Evolutionary conservation across 2,888 invertebrate genomes (phyloP).

Genomic region (Bellardia bayeri): DNA sequence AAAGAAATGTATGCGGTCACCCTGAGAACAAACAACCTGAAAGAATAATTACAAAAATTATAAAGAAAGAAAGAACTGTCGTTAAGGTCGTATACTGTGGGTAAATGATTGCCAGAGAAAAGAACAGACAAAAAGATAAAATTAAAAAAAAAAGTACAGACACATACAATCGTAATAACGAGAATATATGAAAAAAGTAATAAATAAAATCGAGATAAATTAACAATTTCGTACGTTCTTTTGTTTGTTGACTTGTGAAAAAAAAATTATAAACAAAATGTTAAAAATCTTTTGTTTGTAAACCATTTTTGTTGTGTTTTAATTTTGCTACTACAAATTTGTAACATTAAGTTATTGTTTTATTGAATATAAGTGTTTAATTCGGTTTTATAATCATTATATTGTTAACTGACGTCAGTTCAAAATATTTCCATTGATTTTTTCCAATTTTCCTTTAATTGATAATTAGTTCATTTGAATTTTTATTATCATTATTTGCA

Average conservation of each 20-base stretch:
- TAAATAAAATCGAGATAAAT: constrained; percentile 51
- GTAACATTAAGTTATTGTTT: not conserved
- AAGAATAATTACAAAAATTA: constrained; percentile 29
- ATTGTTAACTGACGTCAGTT: constrained; percentile 28
- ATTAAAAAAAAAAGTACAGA: constrained; percentile 37
- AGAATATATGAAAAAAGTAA: constrained; percentile 38
- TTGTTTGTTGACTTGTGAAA: constrained; percentile 43
- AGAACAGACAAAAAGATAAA: constrained; percentile 38
- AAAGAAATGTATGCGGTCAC: constrained; percentile 34
- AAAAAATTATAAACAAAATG: constrained; percentile 34
- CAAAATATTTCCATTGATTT: constrained; percentile 15
- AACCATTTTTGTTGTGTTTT: not conserved
- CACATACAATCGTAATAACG: constrained; percentile 3
- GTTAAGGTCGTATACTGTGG: constrained; percentile 66
- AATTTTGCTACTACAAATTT: not conserved
- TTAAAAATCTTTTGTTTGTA: constrained; percentile 53
- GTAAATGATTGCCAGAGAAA: constrained; percentile 41
- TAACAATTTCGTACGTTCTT: constrained; percentile 43
- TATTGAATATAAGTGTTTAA: not conserved
- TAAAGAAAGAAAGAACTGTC: constrained; percentile 39
- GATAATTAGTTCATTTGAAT: constrained; percentile 2
- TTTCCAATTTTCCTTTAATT: constrained; percentile 5
- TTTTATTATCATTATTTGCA: constrained; percentile 47
- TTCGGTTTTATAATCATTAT: constrained; percentile 6
- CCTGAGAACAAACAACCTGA: constrained; percentile 36